A percentile compares a stretch with the other conserved stretches of the same genome.
Evolutionary conservation across 2,888 invertebrate species (phyloP).

Genomic region (Monochamus alternatus): DNA sequence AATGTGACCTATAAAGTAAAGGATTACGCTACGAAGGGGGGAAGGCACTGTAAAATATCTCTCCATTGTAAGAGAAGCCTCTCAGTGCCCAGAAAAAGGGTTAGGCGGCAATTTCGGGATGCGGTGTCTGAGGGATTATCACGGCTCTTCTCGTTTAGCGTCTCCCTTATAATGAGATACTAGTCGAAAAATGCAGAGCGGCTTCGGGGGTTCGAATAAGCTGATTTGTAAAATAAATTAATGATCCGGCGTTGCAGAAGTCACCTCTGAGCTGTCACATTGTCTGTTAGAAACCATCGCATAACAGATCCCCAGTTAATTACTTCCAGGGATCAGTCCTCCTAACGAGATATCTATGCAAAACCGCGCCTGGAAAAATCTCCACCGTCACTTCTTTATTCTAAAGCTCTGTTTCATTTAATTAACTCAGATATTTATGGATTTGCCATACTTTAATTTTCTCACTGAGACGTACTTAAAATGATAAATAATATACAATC

Average conservation of each 20-base stretch:
- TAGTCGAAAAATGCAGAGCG: conserved; percentile 67
- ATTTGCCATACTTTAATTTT: conserved; percentile 43
- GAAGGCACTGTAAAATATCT: conserved; percentile 51
- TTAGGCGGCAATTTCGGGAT: conserved; percentile 65
- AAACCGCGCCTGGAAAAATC: conserved; percentile 61
- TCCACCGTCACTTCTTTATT: conserved; percentile 50
- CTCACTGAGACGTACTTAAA: not conserved
- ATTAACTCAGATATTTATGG: conserved; percentile 47
- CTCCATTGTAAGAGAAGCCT: conserved; percentile 53
- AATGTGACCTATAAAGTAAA: conserved; percentile 55
- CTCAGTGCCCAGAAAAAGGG: conserved; percentile 58
- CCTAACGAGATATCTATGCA: conserved; percentile 70
- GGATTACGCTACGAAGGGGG: conserved; percentile 44
- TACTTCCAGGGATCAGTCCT: conserved; percentile 69
- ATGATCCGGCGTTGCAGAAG: conserved; percentile 70
- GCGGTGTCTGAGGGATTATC: conserved; percentile 67
- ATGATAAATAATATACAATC: too few species aligned
- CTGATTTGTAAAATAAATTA: conserved; percentile 72
- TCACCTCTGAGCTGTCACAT: conserved; percentile 70
- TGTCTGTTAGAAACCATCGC: conserved; percentile 68
- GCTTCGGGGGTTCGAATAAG: conserved; percentile 68
- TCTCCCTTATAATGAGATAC: conserved; percentile 67
- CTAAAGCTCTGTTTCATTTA: conserved; percentile 24
- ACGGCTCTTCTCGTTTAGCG: conserved; percentile 65
- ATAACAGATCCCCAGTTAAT: conserved; percentile 68